Conservation (phyloP, 2,113 vertebrate species). For the Emydocephalus ijimae region DNA sequence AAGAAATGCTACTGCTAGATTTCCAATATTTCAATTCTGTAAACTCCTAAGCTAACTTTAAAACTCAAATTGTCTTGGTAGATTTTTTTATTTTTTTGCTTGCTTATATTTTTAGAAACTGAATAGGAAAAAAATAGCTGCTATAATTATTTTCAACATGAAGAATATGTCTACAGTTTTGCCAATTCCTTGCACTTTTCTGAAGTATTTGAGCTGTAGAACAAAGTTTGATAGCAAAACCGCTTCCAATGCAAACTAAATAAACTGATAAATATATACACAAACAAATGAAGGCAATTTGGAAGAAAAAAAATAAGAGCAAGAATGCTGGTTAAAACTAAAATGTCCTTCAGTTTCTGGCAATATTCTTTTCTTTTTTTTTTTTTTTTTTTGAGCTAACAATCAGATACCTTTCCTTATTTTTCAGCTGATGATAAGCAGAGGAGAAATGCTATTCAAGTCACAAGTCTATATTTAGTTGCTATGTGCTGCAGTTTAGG, state of each 20-base stretch:
- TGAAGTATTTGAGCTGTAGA: background rate
- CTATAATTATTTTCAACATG: background rate
- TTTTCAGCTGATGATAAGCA: background rate
- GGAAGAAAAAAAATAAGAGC: background rate
- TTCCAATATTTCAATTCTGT: background rate
- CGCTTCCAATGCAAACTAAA: background rate
- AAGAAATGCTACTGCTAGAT: background rate
- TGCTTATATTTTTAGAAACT: background rate
- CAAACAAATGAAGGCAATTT: background rate
- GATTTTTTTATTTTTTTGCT: background rate
- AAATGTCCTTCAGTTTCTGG: background rate
- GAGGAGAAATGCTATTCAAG: background rate
- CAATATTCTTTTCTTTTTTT: background rate
- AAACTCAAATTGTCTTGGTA: background rate
- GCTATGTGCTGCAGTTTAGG: background rate
- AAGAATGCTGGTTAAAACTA: background rate
- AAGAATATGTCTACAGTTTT: background rate
- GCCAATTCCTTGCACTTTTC: background rate
- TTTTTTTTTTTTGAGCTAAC: background rate
- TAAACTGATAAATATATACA: background rate
- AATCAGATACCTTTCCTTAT: background rate
- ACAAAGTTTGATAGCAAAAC: background rate
- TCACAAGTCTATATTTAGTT: background rate
- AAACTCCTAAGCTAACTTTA: background rate
- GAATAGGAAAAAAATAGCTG: background rate